Percentiles rank a stretch among this genome's conserved stretches.
These are phyloP conservation scores for Novumbra hubbsi DNA, from an alignment of 2,797 vertebrate genomes.

Conservation along the genomic window DNA sequence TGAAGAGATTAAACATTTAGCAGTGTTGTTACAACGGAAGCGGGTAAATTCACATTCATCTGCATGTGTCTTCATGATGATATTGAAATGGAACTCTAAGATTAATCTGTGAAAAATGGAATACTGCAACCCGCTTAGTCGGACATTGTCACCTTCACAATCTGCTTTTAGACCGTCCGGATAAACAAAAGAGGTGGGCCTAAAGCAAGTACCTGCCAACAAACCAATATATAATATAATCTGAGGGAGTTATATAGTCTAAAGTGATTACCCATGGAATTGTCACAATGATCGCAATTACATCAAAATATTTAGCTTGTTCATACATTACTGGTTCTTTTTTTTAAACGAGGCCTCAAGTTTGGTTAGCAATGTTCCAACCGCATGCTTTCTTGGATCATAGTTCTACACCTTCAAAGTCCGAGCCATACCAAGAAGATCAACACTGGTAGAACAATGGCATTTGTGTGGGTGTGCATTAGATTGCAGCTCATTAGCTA, in stretches of 20 bases:
- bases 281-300: neutral
- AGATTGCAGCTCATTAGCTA: neutral
- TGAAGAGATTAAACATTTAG: neutral
- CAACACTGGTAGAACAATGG: neutral
- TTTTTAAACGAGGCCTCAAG: neutral
- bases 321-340: neutral
- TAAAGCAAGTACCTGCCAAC: neutral
- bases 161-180: neutral
- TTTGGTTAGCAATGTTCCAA: neutral
- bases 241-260: neutral
- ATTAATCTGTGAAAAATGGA: neutral
- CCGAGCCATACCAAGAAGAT: neutral
- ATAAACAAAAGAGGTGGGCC: neutral
- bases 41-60: neutral
- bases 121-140: neutral
- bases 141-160: neutral
- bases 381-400: neutral
- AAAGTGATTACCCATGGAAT: neutral
- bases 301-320: neutral
- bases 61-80: neutral
- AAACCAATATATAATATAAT: neutral
- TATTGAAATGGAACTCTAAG: neutral
- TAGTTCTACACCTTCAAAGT: neutral
- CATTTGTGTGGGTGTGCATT: neutral
- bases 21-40: neutral